Evolutionary conservation across 2,888 invertebrate genomes (phyloP), one percentile per base, ranked within the genome.

Genomic region (Liposcelis brunnea): DNA sequence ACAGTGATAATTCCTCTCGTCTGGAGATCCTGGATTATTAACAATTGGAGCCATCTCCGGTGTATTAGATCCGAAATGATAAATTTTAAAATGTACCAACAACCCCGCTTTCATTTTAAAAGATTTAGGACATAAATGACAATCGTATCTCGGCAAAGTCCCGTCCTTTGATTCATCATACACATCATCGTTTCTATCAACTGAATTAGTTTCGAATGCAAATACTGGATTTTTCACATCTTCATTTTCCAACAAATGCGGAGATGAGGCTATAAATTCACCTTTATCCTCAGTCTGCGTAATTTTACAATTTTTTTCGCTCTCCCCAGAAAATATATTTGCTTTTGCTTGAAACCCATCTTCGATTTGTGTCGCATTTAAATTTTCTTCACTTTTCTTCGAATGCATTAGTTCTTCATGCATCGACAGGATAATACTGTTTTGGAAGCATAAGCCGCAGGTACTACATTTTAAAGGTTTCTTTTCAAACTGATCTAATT

Each of bases 31-130:
- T 11, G 16, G 32, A 15, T 10, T 33, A 38, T 1, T 8, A 6
- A 15, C n/a, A 35, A 18, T 11, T 12, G 31, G 35, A 26, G 18
- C 12, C 12, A 33, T 7, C 12, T 18, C 31, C 42, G 26, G 31
- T 11, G n/a, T 12, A 16, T 31, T 12, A 11, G 34, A 45, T 33
- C 76, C 75, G 52, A 71, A 75, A 62, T 86, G 86, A 1, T 82
- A 81, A 12, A 85, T 83, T 55, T 82, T 70, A 54, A 83, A 67
- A 59, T 86, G 86, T 3, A 86, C 78, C 71, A 84, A 79, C 6
- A 86, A 61, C 45, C 83, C 83, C 5, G 85, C 85, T 52, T 78
- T 70, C 78, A 83, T 82, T 62, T 80, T 82, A 55, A 85, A 86
- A 48, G 74, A 70, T 61, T 84, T 83, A 1, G 79, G 70, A 57